Percentiles rank a stretch among this genome's conserved stretches.
Evolutionary conservation across 1,140 invertebrate species (phyloP).

Genomic region (Lordiphosa stackelbergi): DNA sequence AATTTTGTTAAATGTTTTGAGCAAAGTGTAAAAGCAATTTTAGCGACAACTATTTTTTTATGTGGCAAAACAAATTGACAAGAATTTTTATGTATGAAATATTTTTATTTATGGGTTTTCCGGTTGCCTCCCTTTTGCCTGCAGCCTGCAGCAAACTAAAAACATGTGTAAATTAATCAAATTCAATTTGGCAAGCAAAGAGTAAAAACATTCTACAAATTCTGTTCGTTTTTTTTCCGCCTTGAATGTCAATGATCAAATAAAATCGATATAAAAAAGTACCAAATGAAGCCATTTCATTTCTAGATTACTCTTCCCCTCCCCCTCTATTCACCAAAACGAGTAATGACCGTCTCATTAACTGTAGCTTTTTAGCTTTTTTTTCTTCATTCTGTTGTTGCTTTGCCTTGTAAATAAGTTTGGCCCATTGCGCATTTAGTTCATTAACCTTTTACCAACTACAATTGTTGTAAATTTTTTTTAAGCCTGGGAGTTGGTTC

Average conservation of each 20-base stretch:
- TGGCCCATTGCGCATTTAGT: slow-evolving; percentile 70
- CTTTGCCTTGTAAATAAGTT: slow-evolving; percentile 52
- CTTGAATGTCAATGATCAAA: slow-evolving; percentile 28
- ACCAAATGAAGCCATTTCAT: slow-evolving; percentile 48
- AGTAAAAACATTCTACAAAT: neutral
- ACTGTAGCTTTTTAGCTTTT: slow-evolving; percentile 22
- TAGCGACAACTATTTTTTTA: slow-evolving; percentile 53
- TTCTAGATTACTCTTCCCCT: neutral
- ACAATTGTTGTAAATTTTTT: slow-evolving; percentile 69
- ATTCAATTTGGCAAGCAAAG: slow-evolving; percentile 34
- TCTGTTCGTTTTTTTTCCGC: neutral
- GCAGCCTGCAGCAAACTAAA: slow-evolving; percentile 1
- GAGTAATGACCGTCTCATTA: slow-evolving; percentile 66
- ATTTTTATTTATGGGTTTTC: slow-evolving; percentile 41
- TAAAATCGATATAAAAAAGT: slow-evolving; percentile 16
- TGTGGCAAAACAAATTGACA: slow-evolving; percentile 53
- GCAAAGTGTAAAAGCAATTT: slow-evolving; percentile 45
- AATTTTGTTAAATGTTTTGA: slow-evolving; percentile 66
- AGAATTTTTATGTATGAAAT: slow-evolving; percentile 43
- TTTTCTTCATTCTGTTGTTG: slow-evolving; percentile 7
- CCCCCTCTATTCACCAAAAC: slow-evolving; percentile 33
- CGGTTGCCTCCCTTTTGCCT: slow-evolving; percentile 4
- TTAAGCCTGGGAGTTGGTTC: slow-evolving; percentile 8
- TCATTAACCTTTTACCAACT: slow-evolving; percentile 65
- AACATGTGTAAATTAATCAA: slow-evolving; percentile 53